These are phyloP conservation scores for Prorops nasuta DNA, from an alignment of 1,140 invertebrate species.

Conservation along the genomic window DNA sequence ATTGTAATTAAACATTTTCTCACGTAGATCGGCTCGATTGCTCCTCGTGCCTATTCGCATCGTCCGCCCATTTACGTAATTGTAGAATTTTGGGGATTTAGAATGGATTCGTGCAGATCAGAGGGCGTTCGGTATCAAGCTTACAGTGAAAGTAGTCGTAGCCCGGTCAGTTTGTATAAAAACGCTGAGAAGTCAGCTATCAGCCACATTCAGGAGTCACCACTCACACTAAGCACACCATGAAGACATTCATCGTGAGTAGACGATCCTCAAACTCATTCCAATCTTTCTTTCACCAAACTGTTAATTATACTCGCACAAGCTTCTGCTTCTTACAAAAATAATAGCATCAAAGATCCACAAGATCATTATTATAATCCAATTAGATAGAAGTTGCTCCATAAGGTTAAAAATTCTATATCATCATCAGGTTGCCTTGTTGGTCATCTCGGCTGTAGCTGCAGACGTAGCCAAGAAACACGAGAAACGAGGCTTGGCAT, in stretches of 20 bases:
- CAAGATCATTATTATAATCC: no score
- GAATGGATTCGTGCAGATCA: slow-evolving; percentile 15
- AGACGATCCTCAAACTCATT: no score
- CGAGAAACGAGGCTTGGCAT: slow-evolving; percentile 38
- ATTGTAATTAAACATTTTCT: background rate
- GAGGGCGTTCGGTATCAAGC: slow-evolving; percentile 12
- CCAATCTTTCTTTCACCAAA: no score
- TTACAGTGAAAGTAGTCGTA: slow-evolving; percentile 26
- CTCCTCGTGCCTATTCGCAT: background rate
- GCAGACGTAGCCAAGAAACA: slow-evolving; percentile 33
- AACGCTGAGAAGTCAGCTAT: slow-evolving; percentile 17
- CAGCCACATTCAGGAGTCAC: slow-evolving; percentile 18
- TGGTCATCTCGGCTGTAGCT: slow-evolving; percentile 11
- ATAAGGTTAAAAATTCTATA: no score
- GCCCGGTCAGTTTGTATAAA: slow-evolving; percentile 23
- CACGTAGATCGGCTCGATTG: background rate
- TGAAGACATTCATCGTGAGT: slow-evolving; percentile 28
- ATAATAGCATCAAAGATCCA: no score
- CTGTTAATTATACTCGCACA: no score
- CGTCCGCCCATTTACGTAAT: slow-evolving; percentile 7
- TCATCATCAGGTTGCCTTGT: slow-evolving; percentile 14
- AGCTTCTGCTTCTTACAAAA: no score
- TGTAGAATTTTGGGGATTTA: slow-evolving; percentile 11
- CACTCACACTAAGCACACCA: slow-evolving; percentile 15
- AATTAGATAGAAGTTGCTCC: no score